Evolutionary conservation across 2,888 invertebrate species (phyloP).

Genomic region (Proisotoma minuta): DNA sequence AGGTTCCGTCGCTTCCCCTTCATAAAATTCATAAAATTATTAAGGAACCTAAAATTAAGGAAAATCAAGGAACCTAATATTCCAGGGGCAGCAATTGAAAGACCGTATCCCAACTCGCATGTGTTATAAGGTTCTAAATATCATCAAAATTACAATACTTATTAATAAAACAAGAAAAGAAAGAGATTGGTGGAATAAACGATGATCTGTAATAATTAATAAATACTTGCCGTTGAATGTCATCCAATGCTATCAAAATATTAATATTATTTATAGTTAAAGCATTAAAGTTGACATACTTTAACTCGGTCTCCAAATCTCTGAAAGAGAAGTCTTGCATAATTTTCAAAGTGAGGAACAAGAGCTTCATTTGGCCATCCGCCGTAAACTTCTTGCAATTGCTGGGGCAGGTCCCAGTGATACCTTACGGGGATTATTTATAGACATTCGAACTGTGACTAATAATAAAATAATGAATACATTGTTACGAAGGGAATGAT

Average conservation of each 20-base stretch:
- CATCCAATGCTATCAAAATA: constrained; percentile 32
- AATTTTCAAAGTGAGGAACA: constrained; percentile 55
- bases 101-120: constrained; percentile 26
- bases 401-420: constrained; percentile 55
- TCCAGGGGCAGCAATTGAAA: constrained; percentile 21
- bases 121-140: constrained; percentile 31
- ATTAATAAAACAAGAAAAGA: too few relatives aligned
- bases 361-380: constrained; percentile 53
- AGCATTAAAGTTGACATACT: not conserved
- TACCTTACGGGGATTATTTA: too few relatives aligned
- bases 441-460: too few relatives aligned
- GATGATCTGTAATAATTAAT: too few relatives aligned
- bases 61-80: too few relatives aligned
- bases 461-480: too few relatives aligned
- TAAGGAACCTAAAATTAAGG: too few relatives aligned
- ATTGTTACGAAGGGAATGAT: not conserved
- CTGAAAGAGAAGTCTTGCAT: constrained; percentile 53
- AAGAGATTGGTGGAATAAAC: too few relatives aligned
- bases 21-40: too few relatives aligned
- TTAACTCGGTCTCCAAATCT: constrained; percentile 55
- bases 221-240: constrained; percentile 42
- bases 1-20: constrained; percentile 10
- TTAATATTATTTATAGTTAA: not conserved
- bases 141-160: too few relatives aligned
- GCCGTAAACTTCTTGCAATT: constrained; percentile 53